Conservation (phyloP, 1,140 invertebrate species). For the Drosophila chauvacae region DNA sequence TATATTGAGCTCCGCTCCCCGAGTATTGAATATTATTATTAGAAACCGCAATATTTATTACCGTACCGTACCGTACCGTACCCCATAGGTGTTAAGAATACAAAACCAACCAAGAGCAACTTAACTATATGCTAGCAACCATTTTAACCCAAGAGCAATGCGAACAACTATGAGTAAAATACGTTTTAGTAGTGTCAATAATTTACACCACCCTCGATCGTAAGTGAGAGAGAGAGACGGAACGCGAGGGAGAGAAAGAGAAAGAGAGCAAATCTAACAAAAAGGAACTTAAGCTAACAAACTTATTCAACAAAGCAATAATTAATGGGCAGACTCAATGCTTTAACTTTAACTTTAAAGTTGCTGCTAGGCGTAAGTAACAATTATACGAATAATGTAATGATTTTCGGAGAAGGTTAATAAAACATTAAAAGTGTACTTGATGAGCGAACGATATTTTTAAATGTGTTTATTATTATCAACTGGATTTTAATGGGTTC, state of each 20-base stretch:
- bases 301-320: constrained; percentile 71
- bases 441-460: constrained; percentile 21
- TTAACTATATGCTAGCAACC: constrained; percentile 30
- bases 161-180: constrained; percentile 65
- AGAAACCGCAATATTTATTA: constrained; percentile 59
- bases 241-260: not conserved
- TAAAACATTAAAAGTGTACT: constrained; percentile 58
- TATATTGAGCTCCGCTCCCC: constrained; percentile 58
- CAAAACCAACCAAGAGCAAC: constrained; percentile 29
- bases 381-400: constrained; percentile 71
- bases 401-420: constrained; percentile 73
- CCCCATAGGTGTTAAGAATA: constrained; percentile 53
- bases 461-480: not conserved
- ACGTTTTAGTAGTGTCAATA: constrained; percentile 77
- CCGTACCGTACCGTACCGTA: constrained; percentile 12
- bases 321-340: constrained; percentile 60
- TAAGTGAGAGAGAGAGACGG: constrained; percentile 15
- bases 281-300: constrained; percentile 66
- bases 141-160: constrained; percentile 59
- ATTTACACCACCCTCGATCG: constrained; percentile 65
- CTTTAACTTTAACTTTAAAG: constrained; percentile 67
- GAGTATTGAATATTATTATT: constrained; percentile 46
- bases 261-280: constrained; percentile 22
- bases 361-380: constrained; percentile 67
- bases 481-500: not conserved